Base-by-base conservation (phyloP, 2,113 vertebrate species). In the Charina bottae region DNA sequence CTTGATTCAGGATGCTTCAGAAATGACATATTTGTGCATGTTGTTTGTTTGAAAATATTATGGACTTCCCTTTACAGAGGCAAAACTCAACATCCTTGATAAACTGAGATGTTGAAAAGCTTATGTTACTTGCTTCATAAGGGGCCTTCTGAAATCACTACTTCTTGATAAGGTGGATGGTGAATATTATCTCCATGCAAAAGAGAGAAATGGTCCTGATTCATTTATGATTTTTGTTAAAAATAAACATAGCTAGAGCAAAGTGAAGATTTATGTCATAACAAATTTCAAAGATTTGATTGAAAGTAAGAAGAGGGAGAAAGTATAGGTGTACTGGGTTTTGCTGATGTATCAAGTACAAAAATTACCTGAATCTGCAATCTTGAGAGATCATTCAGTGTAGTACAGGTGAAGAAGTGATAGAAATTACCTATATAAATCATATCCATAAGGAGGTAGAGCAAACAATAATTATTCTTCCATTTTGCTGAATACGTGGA, bases 1-100 rank as follows among this genome's bases (percentile, higher is more conserved):
- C 91, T 93, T 93, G 1, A 88, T 94, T 49, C 33, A 42, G 4
- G 42, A 37, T 7, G 26, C 26, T 92, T 88, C 6, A 59, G 53
- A 62, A 46, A 11, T 87, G 12, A 33, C 60, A 72, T 58, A 68
- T 55, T 15, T n/a, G 53, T 37, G 11, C 24, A 12, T 42, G 33
- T 9, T 28, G 11, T 0, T 87, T 56, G 13, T 87, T 28, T 92
- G 28, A 37, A 60, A 88, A 54, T 64, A 91, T n/a, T 26, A 11
- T 6, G 54, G 49, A 54, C 24, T 78, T 12, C 17, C 15, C 64
- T 55, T 28, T 49, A 85, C 5, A 85, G 13, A 28, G 59, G 8
- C 49, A 19, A 86, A 55, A 86, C 1, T 84, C 46, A 49, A 37
- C 56, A 24, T 56, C 59, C 24, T 26, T 91, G 15, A 37, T 21